Percentiles rank a stretch among this genome's conserved stretches.
Conservation (phyloP, 1,140 invertebrate genomes). For the Caenorhabditis briggsae region DNA sequence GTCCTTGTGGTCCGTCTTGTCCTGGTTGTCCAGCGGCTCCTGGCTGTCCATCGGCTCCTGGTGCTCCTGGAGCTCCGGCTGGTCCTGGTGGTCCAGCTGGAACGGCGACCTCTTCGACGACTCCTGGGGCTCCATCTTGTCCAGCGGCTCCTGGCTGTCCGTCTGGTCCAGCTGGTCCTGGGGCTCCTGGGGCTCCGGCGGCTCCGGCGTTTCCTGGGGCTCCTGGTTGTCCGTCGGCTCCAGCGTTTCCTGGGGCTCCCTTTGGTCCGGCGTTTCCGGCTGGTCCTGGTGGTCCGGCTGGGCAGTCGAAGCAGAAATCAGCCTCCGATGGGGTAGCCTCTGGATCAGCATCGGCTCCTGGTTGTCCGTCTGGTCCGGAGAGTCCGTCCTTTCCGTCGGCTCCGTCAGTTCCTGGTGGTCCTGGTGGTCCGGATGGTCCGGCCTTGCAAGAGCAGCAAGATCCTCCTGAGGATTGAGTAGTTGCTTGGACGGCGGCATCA, state of each 20-base stretch:
- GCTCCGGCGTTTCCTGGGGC: conserved; percentile 64
- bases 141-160: conserved; percentile 67
- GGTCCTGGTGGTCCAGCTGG: conserved; percentile 62
- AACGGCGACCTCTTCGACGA: conserved; percentile 59
- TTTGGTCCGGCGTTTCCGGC: conserved; percentile 70
- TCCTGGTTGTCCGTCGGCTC: conserved; percentile 61
- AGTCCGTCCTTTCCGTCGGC: conserved; percentile 67
- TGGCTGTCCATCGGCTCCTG: conserved; percentile 62
- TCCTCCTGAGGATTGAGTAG: conserved; percentile 56
- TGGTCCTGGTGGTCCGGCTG: conserved; percentile 68
- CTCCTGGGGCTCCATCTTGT: conserved; percentile 63
- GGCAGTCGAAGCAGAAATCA: conserved; percentile 72
- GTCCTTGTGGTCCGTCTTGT: conserved; percentile 61
- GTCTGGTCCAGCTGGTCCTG: conserved; percentile 63
- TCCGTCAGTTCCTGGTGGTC: conserved; percentile 68
- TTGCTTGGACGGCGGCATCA: conserved; percentile 58
- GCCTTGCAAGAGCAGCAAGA: conserved; percentile 63
- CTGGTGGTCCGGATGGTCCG: conserved; percentile 61
- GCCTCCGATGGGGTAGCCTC: conserved; percentile 60
- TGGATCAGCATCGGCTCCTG: conserved; percentile 66
- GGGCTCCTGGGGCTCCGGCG: conserved; percentile 61
- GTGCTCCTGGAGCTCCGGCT: conserved; percentile 60
- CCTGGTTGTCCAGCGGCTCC: conserved; percentile 63
- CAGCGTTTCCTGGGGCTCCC: conserved; percentile 66
- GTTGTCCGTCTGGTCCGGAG: conserved; percentile 63